A percentile compares a stretch with the other conserved stretches of the same genome.
phyloP scores from a whole-genome alignment of 1,140 invertebrate species.

The Sipha flava region DNA sequence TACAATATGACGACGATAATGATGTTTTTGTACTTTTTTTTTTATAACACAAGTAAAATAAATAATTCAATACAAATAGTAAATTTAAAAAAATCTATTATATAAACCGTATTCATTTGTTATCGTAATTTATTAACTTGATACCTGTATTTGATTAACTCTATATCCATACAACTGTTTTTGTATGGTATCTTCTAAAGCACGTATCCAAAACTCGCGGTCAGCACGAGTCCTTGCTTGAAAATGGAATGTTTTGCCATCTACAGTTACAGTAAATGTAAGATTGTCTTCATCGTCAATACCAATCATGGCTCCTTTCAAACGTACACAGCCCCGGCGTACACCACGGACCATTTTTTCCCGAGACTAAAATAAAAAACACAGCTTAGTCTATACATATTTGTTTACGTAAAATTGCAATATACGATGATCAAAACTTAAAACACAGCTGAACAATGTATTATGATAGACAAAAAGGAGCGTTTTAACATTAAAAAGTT shows the following conservation, averaged over 20 bases:
- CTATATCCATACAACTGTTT: conserved; percentile 58
- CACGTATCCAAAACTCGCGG: conserved; percentile 88
- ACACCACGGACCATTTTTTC: conserved; percentile 98
- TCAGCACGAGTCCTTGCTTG: conserved; percentile 87
- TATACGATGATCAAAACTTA: no score
- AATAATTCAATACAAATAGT: background rate
- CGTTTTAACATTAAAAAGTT: no score
- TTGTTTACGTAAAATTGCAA: no score
- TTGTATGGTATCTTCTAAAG: conserved; percentile 87
- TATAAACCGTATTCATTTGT: background rate
- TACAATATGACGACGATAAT: no score
- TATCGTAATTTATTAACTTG: background rate
- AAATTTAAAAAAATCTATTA: background rate
- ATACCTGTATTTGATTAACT: conserved; percentile 27
- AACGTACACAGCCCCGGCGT: conserved; percentile 85
- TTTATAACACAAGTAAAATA: background rate
- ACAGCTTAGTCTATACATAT: no score
- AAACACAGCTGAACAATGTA: no score
- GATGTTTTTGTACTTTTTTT: background rate
- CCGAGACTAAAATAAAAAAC: conserved; percentile 69
- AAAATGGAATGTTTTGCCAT: conserved; percentile 98
- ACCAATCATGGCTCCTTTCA: conserved; percentile 90
- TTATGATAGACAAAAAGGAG: no score
- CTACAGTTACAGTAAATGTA: conserved; percentile 97
- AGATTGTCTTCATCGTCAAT: conserved; percentile 99